phyloP scores from a whole-genome alignment of 1,140 invertebrate species.

The Bemisia tabaci region DNA sequence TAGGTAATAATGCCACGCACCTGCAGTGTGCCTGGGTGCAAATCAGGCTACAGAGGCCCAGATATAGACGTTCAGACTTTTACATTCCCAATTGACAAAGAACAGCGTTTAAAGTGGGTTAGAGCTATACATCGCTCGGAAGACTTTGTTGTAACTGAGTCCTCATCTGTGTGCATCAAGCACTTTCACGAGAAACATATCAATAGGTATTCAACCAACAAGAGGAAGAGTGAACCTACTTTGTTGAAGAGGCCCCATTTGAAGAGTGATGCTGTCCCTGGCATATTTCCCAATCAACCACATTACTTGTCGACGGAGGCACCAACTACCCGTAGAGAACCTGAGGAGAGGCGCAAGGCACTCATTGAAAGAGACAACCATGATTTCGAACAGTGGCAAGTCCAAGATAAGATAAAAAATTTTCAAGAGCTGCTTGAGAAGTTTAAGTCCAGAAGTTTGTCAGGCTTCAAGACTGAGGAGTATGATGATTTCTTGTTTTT shows the following conservation, averaged over 20 bases:
- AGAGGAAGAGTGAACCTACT: neutral
- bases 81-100: neutral
- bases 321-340: neutral
- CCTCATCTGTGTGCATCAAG: neutral
- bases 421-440: neutral
- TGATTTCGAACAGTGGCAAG: neutral
- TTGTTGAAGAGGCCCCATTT: neutral
- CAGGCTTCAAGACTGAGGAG: neutral
- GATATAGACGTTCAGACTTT: neutral
- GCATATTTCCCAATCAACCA: neutral
- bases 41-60: neutral
- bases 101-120: neutral
- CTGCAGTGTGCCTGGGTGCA: neutral
- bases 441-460: neutral
- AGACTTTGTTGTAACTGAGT: neutral
- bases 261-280: neutral
- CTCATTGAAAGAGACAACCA: neutral
- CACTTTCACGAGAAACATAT: neutral
- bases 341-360: neutral
- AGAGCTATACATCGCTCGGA: neutral
- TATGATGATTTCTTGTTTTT: neutral
- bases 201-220: neutral
- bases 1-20: neutral
- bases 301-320: neutral
- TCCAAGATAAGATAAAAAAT: neutral